Evolutionary conservation across 2,113 vertebrate genomes (phyloP).

Genomic region (Prunella fulvescens): DNA sequence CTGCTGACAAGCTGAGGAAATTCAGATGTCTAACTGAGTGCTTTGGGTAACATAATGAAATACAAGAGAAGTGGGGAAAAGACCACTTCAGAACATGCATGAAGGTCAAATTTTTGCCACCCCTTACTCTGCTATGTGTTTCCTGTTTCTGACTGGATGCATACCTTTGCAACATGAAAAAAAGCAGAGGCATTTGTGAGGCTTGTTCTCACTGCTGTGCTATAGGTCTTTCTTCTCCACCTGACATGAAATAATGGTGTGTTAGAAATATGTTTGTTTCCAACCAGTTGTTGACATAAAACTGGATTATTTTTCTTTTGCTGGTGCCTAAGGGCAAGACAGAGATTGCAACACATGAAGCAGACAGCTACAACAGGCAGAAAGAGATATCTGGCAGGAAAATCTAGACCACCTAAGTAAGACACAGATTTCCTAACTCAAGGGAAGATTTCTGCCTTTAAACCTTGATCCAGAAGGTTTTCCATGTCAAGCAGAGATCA

Average conservation of each 20-base stretch:
- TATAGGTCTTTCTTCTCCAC: neutral
- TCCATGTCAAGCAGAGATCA: neutral
- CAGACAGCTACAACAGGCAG: neutral
- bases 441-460: neutral
- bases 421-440: neutral
- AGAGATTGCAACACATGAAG: neutral
- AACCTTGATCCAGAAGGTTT: neutral
- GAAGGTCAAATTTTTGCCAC: neutral
- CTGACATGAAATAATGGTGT: neutral
- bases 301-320: slow-evolving; percentile 9
- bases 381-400: neutral
- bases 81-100: neutral
- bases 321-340: neutral
- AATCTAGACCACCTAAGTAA: slow-evolving; percentile 22
- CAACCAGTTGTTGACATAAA: neutral
- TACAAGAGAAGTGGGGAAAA: neutral
- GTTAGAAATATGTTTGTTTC: slow-evolving; percentile 3
- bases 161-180: neutral
- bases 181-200: neutral
- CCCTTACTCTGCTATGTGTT: neutral
- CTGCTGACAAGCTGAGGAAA: neutral
- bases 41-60: neutral
- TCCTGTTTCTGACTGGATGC: neutral
- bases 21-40: neutral
- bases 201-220: neutral